These are phyloP conservation scores for Galago senegalensis DNA, from an alignment of 2,797 vertebrate genomes.

Conservation along the genomic window DNA sequence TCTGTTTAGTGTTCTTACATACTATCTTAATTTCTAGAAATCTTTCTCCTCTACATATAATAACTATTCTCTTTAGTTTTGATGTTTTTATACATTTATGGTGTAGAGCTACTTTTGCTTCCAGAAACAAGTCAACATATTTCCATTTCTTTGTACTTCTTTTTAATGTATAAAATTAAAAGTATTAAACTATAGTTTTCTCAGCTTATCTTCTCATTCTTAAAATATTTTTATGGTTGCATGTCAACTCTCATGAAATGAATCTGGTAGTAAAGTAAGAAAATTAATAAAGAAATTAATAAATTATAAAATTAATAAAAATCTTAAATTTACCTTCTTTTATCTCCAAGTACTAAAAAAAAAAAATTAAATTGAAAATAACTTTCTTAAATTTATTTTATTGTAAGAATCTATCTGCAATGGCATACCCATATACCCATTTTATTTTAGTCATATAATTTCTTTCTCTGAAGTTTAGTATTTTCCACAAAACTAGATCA, in stretches of 20 bases:
- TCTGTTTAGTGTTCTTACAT: neutral
- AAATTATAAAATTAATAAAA: constrained; percentile 34
- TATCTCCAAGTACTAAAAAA: neutral
- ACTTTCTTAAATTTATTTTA: constrained; percentile 8
- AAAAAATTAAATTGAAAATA: neutral
- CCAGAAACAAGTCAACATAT: neutral
- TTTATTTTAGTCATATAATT: neutral
- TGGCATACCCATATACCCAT: neutral
- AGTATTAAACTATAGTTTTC: neutral
- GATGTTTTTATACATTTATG: neutral
- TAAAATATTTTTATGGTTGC: neutral
- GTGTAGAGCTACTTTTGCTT: neutral
- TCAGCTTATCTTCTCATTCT: neutral
- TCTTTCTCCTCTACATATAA: neutral
- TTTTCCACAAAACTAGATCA: neutral
- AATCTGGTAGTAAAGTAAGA: neutral
- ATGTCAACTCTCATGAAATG: neutral
- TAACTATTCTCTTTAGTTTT: constrained; percentile 13
- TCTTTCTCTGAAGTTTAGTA: constrained; percentile 26
- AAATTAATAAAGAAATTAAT: neutral
- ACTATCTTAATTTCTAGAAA: neutral
- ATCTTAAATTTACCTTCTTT: neutral
- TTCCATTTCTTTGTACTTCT: neutral
- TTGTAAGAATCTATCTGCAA: neutral
- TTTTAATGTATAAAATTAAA: neutral